Conservation (phyloP, 2,113 vertebrate species). For the Eulemur rufifrons region DNA sequence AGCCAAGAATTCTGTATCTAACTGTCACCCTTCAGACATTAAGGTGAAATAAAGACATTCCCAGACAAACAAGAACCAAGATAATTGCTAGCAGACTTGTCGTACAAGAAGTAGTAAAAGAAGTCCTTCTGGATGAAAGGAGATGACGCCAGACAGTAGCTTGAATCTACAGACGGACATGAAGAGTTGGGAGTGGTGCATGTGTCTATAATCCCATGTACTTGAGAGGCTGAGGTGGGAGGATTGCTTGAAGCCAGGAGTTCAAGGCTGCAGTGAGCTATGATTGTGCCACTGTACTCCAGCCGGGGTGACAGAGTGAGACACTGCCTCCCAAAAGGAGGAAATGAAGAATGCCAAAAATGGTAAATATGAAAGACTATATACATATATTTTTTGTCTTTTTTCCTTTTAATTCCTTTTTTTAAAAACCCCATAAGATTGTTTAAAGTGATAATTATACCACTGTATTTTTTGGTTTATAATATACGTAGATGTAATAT, state of each 20-base stretch:
- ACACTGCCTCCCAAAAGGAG: too few relatives aligned
- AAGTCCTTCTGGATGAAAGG: background rate
- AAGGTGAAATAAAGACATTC: background rate
- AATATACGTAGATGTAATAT: background rate
- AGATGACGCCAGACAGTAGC: background rate
- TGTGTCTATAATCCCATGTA: background rate
- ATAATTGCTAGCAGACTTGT: background rate
- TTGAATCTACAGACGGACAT: background rate
- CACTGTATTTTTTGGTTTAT: background rate
- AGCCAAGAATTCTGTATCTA: background rate
- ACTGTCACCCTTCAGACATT: background rate
- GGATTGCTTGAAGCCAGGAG: too few relatives aligned
- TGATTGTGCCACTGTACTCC: too few relatives aligned
- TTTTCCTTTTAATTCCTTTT: background rate
- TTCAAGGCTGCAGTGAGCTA: too few relatives aligned
- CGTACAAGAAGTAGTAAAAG: background rate
- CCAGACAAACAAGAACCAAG: background rate
- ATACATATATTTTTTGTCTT: background rate
- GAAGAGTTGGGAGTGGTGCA: background rate
- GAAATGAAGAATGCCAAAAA: background rate
- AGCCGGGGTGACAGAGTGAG: too few relatives aligned
- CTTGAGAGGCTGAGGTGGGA: too few relatives aligned
- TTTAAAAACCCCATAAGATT: background rate
- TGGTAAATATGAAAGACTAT: background rate
- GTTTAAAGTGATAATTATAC: background rate